Evolutionary conservation across 1,140 invertebrate species (phyloP).

Genomic region (Calosoma granatense): DNA sequence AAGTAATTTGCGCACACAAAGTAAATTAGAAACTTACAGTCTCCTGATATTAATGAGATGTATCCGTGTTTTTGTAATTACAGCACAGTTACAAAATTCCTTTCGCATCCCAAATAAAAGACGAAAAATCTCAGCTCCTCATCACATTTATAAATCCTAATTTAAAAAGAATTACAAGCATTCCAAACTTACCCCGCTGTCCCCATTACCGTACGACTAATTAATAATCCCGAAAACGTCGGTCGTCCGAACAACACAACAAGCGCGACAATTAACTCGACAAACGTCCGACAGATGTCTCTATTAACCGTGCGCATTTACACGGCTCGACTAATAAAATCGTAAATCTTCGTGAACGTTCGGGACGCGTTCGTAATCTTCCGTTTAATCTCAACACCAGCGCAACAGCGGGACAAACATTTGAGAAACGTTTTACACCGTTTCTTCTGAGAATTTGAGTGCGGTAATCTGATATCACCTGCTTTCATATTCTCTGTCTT

Average conservation of each 20-base stretch:
- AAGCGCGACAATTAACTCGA: neutral
- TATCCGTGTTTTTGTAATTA: too few species aligned
- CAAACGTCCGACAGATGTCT: neutral
- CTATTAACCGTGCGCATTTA: neutral
- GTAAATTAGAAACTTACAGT: too few species aligned
- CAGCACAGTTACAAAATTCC: too few species aligned
- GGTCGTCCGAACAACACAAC: neutral
- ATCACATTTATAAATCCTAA: neutral
- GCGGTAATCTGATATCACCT: neutral
- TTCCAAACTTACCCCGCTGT: neutral
- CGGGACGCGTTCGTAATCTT: neutral
- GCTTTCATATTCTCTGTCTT: neutral
- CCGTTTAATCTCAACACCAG: neutral
- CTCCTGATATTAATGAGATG: too few species aligned
- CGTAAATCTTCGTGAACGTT: neutral
- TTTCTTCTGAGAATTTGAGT: neutral
- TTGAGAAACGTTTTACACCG: neutral
- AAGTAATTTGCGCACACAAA: too few species aligned
- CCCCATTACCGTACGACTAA: neutral
- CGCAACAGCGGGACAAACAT: too few species aligned
- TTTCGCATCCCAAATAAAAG: too few species aligned
- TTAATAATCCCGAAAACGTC: neutral
- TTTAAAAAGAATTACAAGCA: neutral
- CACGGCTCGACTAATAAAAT: neutral
- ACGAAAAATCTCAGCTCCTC: too few species aligned